Evolutionary conservation across 2,113 vertebrate species (phyloP).

Genomic region (Cricetomys ansorgei): DNA sequence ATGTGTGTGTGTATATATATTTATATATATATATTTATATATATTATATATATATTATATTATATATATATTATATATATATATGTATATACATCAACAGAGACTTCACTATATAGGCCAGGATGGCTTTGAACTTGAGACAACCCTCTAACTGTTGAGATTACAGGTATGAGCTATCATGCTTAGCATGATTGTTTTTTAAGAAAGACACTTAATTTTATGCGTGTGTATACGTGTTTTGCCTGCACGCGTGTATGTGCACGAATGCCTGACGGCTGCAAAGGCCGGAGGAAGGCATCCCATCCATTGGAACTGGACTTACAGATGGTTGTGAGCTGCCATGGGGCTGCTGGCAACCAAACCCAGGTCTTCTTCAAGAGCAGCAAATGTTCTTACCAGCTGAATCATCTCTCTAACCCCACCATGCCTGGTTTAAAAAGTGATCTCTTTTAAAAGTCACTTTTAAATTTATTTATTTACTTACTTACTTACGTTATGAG

Average conservation of each 20-base stretch:
- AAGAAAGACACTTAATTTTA: background rate
- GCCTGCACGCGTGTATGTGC: background rate
- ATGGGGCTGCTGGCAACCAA: background rate
- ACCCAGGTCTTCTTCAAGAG: background rate
- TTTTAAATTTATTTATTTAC: background rate
- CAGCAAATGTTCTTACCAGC: background rate
- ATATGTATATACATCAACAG: background rate
- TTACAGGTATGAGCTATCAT: background rate
- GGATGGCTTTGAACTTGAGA: background rate
- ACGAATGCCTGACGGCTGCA: background rate
- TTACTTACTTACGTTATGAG: background rate
- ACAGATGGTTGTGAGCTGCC: background rate
- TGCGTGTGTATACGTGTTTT: background rate
- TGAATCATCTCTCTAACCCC: background rate
- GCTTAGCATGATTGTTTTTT: background rate
- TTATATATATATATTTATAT: rapidly evolving
- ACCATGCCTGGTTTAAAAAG: background rate
- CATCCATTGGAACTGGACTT: background rate
- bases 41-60: background rate
- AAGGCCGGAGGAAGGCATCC: background rate
- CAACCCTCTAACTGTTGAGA: background rate
- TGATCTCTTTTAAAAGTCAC: background rate
- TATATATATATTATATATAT: rapidly evolving
- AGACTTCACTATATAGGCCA: background rate
- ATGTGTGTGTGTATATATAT: too few relatives aligned